Evolutionary conservation across 1,140 invertebrate genomes (phyloP), one percentile per base, ranked within the genome.

Genomic region (Potamilus streckersoni): DNA sequence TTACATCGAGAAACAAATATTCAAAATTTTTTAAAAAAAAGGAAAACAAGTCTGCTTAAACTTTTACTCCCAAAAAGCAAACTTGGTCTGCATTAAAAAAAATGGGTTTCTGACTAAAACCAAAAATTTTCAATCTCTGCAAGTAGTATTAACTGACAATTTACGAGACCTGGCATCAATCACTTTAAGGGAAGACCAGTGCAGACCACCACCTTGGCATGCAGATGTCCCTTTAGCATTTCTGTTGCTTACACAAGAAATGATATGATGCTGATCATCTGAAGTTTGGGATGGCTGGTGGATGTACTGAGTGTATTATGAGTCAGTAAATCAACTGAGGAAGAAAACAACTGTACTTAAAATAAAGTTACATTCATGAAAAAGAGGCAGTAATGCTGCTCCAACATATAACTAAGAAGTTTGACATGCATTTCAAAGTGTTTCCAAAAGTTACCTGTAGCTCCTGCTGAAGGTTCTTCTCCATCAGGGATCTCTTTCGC

Each of bases 401-500:
- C 62, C 60, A 23, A 63, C n/a, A 65, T 19, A 68, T 49, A 69
- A 13, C 49, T 57, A 56, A 69, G 31, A 16, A 69, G 17, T 56
- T 17, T 70, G 11, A 49, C 6, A 49, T 49, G 38, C 38, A 70
- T n/a, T n/a, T 58, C 59, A 49, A 56, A 71, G 23, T 61, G 14
- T 61, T 27, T 66, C 23, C 31, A 55, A 17, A 27, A 69, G 57
- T 20, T 71, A 79, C 83, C 79, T 80, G 77, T 87, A 98, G 97
- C 85, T 97, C 95, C 80, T 94, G 93, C 86, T 96, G 95, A 65
- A 98, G 91, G 88, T 97, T 96, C 83, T 97, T 96, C 89, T 98
- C 96, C 64, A 98, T 92, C 5, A 97, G 88, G 8, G 94, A 94
- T 81, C 96, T 91, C 87, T 97, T 97, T 82, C 96, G 95, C 59